Conservation (phyloP, 1,140 invertebrate species). For the Lordiphosa stackelbergi region DNA sequence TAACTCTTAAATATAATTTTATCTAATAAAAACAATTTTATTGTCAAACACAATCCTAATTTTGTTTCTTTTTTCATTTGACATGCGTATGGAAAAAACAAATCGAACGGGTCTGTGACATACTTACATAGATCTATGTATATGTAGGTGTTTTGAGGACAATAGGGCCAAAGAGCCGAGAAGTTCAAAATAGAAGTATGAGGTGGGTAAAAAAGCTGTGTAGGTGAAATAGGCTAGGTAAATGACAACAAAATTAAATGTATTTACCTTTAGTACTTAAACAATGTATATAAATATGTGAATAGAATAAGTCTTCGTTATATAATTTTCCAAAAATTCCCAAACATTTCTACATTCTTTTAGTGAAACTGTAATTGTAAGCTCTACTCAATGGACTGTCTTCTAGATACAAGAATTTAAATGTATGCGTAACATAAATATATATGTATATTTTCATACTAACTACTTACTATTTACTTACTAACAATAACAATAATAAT, state of each 20-base stretch:
- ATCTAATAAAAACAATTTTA: slow-evolving; percentile 28
- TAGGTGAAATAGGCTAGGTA: slow-evolving; percentile 9
- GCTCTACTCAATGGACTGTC: slow-evolving; percentile 70
- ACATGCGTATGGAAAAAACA: slow-evolving; percentile 61
- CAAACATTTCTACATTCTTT: too few relatives aligned
- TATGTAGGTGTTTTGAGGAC: slow-evolving; percentile 23
- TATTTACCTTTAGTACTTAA: neutral
- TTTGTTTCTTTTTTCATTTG: slow-evolving; percentile 17
- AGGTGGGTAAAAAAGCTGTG: slow-evolving; percentile 3
- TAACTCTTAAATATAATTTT: slow-evolving; percentile 41
- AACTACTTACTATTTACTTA: slow-evolving; percentile 54
- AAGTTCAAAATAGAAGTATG: slow-evolving; percentile 13
- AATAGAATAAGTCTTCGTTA: neutral
- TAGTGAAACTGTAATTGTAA: slow-evolving; percentile 28
- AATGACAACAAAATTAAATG: too few relatives aligned
- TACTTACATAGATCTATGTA: slow-evolving; percentile 1
- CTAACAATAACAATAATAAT: slow-evolving; percentile 19
- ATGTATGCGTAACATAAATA: slow-evolving; percentile 27
- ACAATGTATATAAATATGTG: neutral
- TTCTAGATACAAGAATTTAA: slow-evolving; percentile 72
- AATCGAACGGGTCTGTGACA: slow-evolving; percentile 34
- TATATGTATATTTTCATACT: slow-evolving; percentile 58
- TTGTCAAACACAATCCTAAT: slow-evolving; percentile 8
- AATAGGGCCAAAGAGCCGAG: slow-evolving; percentile 25
- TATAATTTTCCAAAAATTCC: too few relatives aligned